Conservation (phyloP, 1,140 invertebrate species). For the Microplitis mediator region DNA sequence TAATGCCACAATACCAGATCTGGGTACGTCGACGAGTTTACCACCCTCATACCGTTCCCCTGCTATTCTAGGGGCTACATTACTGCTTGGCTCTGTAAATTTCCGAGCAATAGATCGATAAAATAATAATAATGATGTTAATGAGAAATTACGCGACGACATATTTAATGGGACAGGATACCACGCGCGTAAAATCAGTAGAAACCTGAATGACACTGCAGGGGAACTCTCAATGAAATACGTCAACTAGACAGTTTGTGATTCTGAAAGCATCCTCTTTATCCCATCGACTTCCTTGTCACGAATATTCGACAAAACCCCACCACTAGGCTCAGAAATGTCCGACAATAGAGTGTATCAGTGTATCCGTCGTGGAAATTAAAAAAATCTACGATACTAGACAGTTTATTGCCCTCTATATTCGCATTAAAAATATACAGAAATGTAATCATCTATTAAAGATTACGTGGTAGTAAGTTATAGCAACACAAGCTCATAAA, state of each 20-base stretch:
- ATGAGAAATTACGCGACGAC: constrained; percentile 5
- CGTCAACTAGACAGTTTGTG: constrained; percentile 65
- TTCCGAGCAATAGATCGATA: neutral
- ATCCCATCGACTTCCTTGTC: constrained; percentile 59
- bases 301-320: constrained; percentile 61
- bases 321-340: constrained; percentile 61
- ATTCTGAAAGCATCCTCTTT: constrained; percentile 53
- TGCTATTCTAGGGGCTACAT: constrained; percentile 70
- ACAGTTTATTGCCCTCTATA: neutral
- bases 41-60: constrained; percentile 70
- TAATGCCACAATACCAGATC: constrained; percentile 65
- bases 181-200: constrained; percentile 46
- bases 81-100: constrained; percentile 72
- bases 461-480: neutral
- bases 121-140: neutral
- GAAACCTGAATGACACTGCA: constrained; percentile 71
- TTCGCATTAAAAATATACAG: neutral
- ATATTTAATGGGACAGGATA: constrained; percentile 48
- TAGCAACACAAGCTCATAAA: neutral
- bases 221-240: constrained; percentile 76
- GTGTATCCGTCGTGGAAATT: neutral
- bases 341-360: constrained; percentile 16
- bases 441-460: neutral
- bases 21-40: constrained; percentile 69
- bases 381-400: neutral